A percentile compares a stretch with the other conserved stretches of the same genome.
These are phyloP conservation scores for Mus caroli DNA, from an alignment of 2,797 vertebrate species.

Conservation along the genomic window DNA sequence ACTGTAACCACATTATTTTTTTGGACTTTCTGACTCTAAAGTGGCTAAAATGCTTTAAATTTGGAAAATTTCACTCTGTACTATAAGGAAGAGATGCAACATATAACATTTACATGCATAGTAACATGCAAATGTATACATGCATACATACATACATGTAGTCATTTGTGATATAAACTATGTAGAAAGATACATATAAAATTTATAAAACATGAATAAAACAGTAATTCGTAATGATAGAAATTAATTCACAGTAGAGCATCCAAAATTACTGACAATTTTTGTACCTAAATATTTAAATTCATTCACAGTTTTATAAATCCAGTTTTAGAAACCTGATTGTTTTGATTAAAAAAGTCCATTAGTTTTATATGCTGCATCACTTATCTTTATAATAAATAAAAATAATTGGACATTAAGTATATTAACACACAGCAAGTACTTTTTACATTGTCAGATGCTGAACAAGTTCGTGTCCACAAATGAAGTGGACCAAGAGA, in stretches of 20 bases:
- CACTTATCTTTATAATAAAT: background rate
- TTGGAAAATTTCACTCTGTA: background rate
- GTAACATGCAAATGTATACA: background rate
- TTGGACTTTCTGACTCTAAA: background rate
- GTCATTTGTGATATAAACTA: background rate
- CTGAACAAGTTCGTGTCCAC: background rate
- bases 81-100: background rate
- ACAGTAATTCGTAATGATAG: background rate
- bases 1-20: background rate
- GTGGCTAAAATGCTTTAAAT: background rate
- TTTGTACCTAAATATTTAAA: background rate
- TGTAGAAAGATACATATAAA: background rate
- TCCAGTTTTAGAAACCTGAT: background rate
- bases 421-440: background rate
- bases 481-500: background rate
- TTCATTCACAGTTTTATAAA: background rate
- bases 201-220: background rate
- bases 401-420: background rate
- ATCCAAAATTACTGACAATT: background rate
- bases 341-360: background rate
- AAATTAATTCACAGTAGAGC: background rate
- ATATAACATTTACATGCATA: background rate
- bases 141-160: fast-evolving
- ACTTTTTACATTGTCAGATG: background rate
- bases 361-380: background rate